A percentile compares a stretch with the other conserved stretches of the same genome.
phyloP scores from a whole-genome alignment of 1,140 invertebrate species.

The Globodera rostochiensis region DNA sequence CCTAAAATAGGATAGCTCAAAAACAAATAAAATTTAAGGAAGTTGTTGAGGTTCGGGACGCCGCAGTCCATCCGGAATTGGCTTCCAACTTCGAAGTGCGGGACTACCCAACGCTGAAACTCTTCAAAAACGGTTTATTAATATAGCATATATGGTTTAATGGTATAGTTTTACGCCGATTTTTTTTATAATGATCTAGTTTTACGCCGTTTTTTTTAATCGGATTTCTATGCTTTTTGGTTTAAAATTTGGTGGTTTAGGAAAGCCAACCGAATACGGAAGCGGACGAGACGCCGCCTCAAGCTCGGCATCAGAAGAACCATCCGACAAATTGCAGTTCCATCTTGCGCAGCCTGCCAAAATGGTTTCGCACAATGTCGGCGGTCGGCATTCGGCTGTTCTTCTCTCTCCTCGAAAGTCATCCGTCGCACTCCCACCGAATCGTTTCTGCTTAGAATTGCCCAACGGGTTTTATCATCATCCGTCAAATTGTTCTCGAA shows the following conservation, averaged over 20 bases:
- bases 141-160: not conserved
- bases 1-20: too few species aligned
- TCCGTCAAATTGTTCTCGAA: slow-evolving; percentile 9
- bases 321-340: not conserved
- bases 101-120: slow-evolving; percentile 65
- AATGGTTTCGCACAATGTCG: not conserved
- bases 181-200: not conserved
- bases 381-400: not conserved
- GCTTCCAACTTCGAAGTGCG: not conserved
- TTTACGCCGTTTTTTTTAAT: not conserved
- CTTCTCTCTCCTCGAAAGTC: not conserved
- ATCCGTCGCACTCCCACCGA: not conserved
- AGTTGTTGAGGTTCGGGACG: not conserved
- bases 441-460: slow-evolving; percentile 19
- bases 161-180: not conserved
- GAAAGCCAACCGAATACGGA: slow-evolving; percentile 80
- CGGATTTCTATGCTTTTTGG: not conserved
- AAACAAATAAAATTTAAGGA: not conserved
- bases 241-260: not conserved
- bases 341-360: not conserved
- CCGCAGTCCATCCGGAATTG: not conserved
- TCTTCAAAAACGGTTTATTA: slow-evolving; percentile 79
- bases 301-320: not conserved
- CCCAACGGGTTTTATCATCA: slow-evolving; percentile 18
- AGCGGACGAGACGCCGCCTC: slow-evolving; percentile 79